Percentiles rank a stretch among this genome's conserved stretches.
phyloP scores from a whole-genome alignment of 2,113 vertebrate species.

The Harpagus bidentatus region DNA sequence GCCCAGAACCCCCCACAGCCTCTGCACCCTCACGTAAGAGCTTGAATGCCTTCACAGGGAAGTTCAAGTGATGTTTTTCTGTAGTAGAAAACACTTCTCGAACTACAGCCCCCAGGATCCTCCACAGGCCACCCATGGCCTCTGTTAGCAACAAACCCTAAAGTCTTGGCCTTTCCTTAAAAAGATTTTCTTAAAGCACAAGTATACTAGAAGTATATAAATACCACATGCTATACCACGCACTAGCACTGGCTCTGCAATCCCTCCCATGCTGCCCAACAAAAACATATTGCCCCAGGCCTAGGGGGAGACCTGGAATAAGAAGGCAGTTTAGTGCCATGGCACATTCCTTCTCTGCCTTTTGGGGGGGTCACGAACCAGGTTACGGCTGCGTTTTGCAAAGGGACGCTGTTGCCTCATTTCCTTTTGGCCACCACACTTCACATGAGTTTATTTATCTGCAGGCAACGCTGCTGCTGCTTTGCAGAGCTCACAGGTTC shows the following conservation, averaged over 20 bases:
- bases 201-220: background rate
- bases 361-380: background rate
- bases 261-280: background rate
- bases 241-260: background rate
- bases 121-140: background rate
- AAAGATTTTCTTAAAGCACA: background rate
- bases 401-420: background rate
- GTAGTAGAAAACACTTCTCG: background rate
- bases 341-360: background rate
- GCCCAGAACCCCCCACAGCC: background rate
- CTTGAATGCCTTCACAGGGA: background rate
- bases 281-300: background rate
- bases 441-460: background rate
- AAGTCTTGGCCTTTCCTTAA: background rate
- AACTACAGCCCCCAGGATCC: background rate
- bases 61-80: background rate
- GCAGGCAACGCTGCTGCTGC: background rate
- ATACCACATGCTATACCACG: accelerated
- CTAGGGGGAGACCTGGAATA: background rate
- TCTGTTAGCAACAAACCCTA: background rate
- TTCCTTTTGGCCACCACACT: background rate
- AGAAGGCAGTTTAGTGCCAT: background rate
- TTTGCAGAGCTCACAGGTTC: background rate
- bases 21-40: accelerated
- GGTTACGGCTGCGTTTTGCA: accelerated